A percentile compares a stretch with the other conserved stretches of the same genome.
Conservation (phyloP, 1,140 invertebrate genomes). For the Cotesia vestalis region DNA sequence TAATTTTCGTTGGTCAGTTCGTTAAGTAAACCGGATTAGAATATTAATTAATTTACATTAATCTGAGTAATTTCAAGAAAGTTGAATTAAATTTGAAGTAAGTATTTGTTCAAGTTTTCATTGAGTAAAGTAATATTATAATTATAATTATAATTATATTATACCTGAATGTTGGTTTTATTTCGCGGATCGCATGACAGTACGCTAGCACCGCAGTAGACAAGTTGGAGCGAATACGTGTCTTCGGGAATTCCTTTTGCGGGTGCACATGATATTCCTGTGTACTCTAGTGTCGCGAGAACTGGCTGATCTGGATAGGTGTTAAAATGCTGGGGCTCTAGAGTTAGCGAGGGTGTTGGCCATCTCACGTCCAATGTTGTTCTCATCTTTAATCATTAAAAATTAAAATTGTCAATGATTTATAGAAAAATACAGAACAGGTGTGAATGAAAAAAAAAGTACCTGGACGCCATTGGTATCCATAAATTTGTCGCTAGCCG, state of each 20-base stretch:
- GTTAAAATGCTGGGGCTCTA: conserved; percentile 76
- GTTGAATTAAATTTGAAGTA: too few relatives aligned
- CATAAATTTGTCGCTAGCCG: conserved; percentile 50
- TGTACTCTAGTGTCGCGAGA: conserved; percentile 76
- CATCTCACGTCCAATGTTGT: conserved; percentile 79
- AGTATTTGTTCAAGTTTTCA: too few relatives aligned
- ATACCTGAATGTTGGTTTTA: conserved; percentile 57
- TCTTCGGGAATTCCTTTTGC: conserved; percentile 65
- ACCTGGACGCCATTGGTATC: conserved; percentile 56
- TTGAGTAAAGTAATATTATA: background rate
- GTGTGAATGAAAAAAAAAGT: background rate
- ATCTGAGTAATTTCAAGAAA: too few relatives aligned
- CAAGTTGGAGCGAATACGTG: conserved; percentile 71
- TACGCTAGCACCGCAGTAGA: conserved; percentile 74
- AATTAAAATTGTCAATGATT: conserved; percentile 29
- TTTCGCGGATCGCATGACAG: conserved; percentile 60
- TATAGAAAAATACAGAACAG: conserved; percentile 1
- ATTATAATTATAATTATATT: too few relatives aligned
- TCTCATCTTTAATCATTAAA: conserved; percentile 56
- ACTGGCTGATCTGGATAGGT: conserved; percentile 82
- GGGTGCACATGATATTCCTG: conserved; percentile 71
- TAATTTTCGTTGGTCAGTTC: too few relatives aligned
- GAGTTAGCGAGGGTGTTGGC: conserved; percentile 75
- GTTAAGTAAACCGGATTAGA: too few relatives aligned
- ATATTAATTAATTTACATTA: too few relatives aligned